Percentiles rank a stretch among this genome's conserved stretches.
Conservation (phyloP, 2,888 invertebrate genomes). For the Trachelus tabidus region DNA sequence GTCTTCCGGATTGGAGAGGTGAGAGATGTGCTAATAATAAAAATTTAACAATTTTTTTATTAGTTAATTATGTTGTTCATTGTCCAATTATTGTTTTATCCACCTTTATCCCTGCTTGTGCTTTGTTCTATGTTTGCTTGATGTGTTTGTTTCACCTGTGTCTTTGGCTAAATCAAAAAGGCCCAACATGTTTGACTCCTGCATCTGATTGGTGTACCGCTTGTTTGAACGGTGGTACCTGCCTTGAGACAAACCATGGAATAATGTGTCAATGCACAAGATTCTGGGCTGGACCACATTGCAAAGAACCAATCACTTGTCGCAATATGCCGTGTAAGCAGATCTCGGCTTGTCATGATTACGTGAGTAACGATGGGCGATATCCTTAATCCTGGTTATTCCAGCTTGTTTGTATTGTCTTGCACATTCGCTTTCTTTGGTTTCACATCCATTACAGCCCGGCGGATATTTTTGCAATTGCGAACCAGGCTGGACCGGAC, state of each 20-base stretch:
- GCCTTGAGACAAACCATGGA: slow-evolving; percentile 56
- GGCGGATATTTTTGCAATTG: slow-evolving; percentile 78
- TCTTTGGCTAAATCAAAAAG: slow-evolving; percentile 30
- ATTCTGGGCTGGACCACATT: slow-evolving; percentile 63
- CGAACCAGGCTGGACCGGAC: slow-evolving; percentile 76
- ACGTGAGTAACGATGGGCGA: slow-evolving; percentile 68
- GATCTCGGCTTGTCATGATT: slow-evolving; percentile 73
- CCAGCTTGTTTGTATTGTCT: not conserved
- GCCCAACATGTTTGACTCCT: slow-evolving; percentile 46
- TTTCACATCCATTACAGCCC: slow-evolving; percentile 55
- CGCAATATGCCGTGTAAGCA: slow-evolving; percentile 72
- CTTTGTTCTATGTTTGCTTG: slow-evolving; percentile 20
- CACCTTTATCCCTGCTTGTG: slow-evolving; percentile 1
- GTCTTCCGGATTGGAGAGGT: slow-evolving; percentile 79
- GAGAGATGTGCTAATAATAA: not conserved
- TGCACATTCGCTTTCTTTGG: not conserved
- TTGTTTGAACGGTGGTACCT: slow-evolving; percentile 69
- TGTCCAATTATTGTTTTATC: not conserved
- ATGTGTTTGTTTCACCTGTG: slow-evolving; percentile 27
- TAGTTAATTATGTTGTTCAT: not conserved
- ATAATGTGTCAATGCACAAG: slow-evolving; percentile 53
- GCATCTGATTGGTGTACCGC: slow-evolving; percentile 53
- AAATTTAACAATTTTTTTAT: not conserved
- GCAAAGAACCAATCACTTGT: slow-evolving; percentile 65
- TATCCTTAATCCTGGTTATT: not conserved